Base-by-base conservation (phyloP, 2,797 vertebrate species). In the Acropternis orthonyx region DNA sequence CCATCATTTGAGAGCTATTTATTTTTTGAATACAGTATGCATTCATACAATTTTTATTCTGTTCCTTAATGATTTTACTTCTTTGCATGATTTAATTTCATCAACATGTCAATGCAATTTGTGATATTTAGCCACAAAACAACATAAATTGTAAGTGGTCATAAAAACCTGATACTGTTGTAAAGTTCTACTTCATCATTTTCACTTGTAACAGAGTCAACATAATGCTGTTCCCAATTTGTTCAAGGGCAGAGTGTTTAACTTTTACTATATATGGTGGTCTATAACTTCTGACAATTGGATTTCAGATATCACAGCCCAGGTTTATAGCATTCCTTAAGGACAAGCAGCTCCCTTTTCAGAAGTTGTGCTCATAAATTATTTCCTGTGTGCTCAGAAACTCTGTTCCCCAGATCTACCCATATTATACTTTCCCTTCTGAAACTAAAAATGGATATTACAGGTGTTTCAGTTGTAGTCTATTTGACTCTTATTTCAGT, bases 101-200 rank as follows among this genome's bases (percentile, higher is more conserved):
- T 71, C 65, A 93, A 37, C 23, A 26, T 34, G 26, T 88, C 78
- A 91, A 92, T 91, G 17, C 21, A 80, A 77, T 85, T 73, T 86
- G 36, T 79, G 15, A 67, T 89, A 65, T 49, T 78, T 93, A 91
- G 24, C 20, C 56, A 85, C 34, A 91, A 94, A 73, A 24, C 21
- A 82, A 72, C 81, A 77, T 28, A 90, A 34, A 93, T 83, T 92
- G 28, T 20, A 61, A 85, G 22, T n/a, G 43, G 30, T 61, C 41
- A 52, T 93, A 75, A 84, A 82, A 95, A 74, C 51, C 7, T 30
- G 48, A 92, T 77, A 48, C 5, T 84, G 41, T 68, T 81, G 61
- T 56, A 46, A 90, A 88, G 14, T 88, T 87, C 90, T 89, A 67
- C 69, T 93, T 77, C 30, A 54, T 86, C 39, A 63, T 84, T 94